Conservation (phyloP, 2,888 invertebrate species). For the Meiosimyza platycephala region DNA sequence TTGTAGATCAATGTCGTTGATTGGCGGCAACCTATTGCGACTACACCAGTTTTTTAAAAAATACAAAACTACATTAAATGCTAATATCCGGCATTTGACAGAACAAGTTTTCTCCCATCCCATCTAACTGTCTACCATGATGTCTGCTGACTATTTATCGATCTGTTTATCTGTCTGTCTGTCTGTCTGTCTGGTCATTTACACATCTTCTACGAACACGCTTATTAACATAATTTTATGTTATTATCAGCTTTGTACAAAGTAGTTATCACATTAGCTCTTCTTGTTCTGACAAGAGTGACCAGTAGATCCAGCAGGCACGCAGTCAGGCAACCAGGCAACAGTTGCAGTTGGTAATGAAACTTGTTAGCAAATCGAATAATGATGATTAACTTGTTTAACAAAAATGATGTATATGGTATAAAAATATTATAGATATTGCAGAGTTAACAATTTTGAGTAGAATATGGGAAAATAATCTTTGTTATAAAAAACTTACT, state of each 20-base stretch:
- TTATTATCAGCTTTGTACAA: slow-evolving; percentile 33
- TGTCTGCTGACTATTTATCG: not conserved
- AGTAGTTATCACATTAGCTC: slow-evolving; percentile 23
- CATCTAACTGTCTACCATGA: not conserved
- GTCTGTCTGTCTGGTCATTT: slow-evolving; percentile 14
- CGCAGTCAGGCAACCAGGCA: not conserved
- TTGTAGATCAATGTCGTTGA: not conserved
- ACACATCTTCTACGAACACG: slow-evolving; percentile 28
- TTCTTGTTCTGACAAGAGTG: not conserved
- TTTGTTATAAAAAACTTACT: no score
- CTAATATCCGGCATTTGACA: slow-evolving; percentile 17
- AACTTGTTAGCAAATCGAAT: slow-evolving; percentile 3
- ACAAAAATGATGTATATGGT: no score
- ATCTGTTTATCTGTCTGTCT: slow-evolving; percentile 2
- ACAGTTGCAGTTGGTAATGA: not conserved
- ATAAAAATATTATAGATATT: no score
- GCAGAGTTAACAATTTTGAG: no score
- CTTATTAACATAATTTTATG: slow-evolving; percentile 39
- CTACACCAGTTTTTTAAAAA: not conserved
- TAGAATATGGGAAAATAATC: no score
- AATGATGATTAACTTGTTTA: no score
- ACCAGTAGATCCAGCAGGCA: slow-evolving; percentile 1
- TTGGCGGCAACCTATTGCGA: not conserved
- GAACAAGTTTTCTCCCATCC: slow-evolving; percentile 2
- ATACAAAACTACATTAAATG: slow-evolving; percentile 17